Conservation (phyloP, 2,797 vertebrate genomes). For the Halcyon badia region DNA sequence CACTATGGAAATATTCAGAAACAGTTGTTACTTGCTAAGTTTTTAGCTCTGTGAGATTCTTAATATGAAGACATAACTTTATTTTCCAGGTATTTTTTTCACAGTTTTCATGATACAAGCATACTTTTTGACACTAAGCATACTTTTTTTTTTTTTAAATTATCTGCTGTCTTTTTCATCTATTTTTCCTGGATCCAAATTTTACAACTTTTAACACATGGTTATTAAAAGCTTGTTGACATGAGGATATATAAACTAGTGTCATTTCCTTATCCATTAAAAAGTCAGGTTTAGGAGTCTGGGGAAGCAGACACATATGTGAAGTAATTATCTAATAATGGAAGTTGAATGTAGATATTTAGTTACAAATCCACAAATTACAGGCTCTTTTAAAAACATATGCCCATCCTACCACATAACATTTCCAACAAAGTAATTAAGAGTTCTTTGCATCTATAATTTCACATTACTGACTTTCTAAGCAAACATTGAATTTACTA, state of each 20-base stretch:
- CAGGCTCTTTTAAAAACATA: conserved; percentile 5
- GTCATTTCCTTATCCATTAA: background rate
- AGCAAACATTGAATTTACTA: conserved; percentile 4
- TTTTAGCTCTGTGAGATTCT: background rate
- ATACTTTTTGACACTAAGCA: accelerated
- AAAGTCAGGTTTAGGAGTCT: conserved; percentile 17
- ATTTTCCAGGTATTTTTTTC: background rate
- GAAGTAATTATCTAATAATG: conserved; percentile 25
- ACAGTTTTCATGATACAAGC: background rate
- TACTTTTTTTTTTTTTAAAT: background rate
- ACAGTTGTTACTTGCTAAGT: background rate
- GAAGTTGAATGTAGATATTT: conserved; percentile 50
- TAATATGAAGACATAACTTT: background rate
- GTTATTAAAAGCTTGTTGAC: conserved; percentile 4
- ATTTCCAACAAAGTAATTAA: conserved; percentile 40
- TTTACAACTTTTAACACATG: background rate
- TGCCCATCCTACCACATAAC: conserved; percentile 29
- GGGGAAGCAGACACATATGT: background rate
- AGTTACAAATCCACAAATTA: conserved; percentile 59
- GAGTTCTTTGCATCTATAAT: conserved; percentile 21
- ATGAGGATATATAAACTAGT: background rate
- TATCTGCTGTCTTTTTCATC: background rate
- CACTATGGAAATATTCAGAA: background rate
- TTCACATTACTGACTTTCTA: conserved; percentile 9
- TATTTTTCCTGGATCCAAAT: background rate